Evolutionary conservation across 2,888 invertebrate genomes (phyloP).

Genomic region (Cordilura impudica): DNA sequence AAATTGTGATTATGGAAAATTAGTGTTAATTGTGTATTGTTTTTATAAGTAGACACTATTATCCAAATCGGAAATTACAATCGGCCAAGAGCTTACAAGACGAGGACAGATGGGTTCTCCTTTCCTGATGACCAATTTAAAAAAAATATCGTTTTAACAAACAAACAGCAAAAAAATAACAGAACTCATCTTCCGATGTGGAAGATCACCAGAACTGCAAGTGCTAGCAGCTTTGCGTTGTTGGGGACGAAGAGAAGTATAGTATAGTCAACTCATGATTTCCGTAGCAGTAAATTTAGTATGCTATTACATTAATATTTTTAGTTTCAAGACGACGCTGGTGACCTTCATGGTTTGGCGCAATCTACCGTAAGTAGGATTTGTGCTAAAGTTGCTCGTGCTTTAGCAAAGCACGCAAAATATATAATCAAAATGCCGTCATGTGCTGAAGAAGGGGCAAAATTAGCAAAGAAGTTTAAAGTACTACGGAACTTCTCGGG

Average conservation of each 20-base stretch:
- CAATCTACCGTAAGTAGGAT: no score
- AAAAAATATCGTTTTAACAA: constrained; percentile 11
- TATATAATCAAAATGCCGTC: no score
- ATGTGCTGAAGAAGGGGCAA: no score
- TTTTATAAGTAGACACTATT: no score
- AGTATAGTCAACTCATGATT: not conserved
- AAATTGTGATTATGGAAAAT: no score
- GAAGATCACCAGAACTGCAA: constrained; percentile 2
- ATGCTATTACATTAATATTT: not conserved
- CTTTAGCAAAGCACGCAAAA: constrained; percentile 6
- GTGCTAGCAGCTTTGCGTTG: no score
- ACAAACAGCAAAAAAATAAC: not conserved
- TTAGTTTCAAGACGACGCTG: no score
- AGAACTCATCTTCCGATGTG: not conserved
- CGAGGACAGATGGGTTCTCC: not conserved
- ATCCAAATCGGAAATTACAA: no score
- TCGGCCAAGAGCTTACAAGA: not conserved
- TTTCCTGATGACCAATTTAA: constrained; percentile 7
- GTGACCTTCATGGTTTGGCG: constrained; percentile 9
- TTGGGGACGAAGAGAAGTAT: no score
- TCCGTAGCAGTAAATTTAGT: not conserved
- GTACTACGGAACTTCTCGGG: no score
- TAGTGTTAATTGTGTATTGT: no score
- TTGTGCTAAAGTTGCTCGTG: constrained; percentile 29
- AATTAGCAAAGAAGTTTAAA: no score